Base-by-base conservation (phyloP, 2,797 vertebrate genomes). In the Lacerta viridis region DNA sequence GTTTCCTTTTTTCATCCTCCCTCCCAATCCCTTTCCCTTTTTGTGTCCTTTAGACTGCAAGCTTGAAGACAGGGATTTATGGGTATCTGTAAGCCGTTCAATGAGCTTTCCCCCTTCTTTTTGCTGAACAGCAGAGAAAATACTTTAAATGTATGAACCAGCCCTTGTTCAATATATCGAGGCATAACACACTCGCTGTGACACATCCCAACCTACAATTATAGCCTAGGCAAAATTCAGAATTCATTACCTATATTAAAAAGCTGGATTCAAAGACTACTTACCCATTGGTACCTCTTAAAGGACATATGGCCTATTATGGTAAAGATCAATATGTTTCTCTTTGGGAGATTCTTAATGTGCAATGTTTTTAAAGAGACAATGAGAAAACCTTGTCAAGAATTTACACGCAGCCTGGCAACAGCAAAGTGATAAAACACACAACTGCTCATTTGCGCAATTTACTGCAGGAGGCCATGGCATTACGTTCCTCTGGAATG, bases 361-460 rank as follows among this genome's bases (percentile, higher is more conserved):
- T 87, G 27, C 86, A 81, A 13, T 74, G 50, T 43, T 81, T 81
- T 74, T 81, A 81, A 87, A 74, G 46, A 59, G 69, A 74, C 68
- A 81, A 87, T 80, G 79, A 87, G 86, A 61, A 87, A 87, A 64
- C 25, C 50, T 64, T 74, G 50, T 43, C 86, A 87, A 87, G 50
- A 61, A 74, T 81, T 81, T 87, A 81, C 29, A 72, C 50, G 27
- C 77, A 80, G 36, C 55, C 29, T 81, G 18, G 69, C 68, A 64
- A 81, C 10, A 81, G 36, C 36, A 74, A 61, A 74, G 36, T 74
- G 68, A 74, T 74, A 87, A 87, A 87, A 87, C 61, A 29, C 46
- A 61, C 68, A 87, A 72, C 15, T 72, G 33, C 17, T 84, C 20
- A 50, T 75, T 72, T 84, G n/a, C 25, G 33, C 68, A 80, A 74